Conservation (phyloP, 2,888 invertebrate genomes). For the Chaetogeoica ovagalla region DNA sequence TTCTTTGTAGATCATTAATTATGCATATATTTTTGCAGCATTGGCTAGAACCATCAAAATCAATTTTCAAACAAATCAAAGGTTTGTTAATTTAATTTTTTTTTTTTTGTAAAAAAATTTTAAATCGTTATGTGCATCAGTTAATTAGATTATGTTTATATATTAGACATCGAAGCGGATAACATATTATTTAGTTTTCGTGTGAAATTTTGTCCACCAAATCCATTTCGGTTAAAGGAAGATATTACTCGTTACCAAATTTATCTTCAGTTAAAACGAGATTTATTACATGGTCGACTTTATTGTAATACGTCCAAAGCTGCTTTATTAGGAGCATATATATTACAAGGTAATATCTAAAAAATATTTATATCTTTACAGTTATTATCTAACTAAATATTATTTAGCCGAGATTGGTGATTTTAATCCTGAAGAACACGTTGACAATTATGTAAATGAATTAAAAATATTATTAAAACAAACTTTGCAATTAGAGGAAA, state of each 20-base stretch:
- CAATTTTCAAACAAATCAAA: constrained; percentile 89
- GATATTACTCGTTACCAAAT: constrained; percentile 94
- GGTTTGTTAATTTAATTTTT: constrained; percentile 63
- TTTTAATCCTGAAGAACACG: constrained; percentile 84
- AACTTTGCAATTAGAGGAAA: constrained; percentile 86
- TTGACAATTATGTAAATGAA: constrained; percentile 86
- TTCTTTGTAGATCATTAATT: constrained; percentile 14
- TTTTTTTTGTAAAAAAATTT: neutral
- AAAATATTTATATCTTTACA: neutral
- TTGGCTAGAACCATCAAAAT: constrained; percentile 90
- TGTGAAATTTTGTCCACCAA: constrained; percentile 96
- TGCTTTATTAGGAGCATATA: constrained; percentile 85
- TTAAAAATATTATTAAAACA: constrained; percentile 90
- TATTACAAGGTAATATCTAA: constrained; percentile 82
- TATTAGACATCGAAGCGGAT: constrained; percentile 83
- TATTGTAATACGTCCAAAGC: constrained; percentile 89
- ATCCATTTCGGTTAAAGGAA: constrained; percentile 89
- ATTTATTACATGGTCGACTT: constrained; percentile 90
- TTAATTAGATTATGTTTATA: neutral
- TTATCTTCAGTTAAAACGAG: constrained; percentile 89
- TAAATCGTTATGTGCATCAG: neutral
- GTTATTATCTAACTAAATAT: neutral
- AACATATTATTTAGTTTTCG: constrained; percentile 86
- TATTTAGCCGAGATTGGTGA: constrained; percentile 89
- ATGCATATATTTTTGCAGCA: constrained; percentile 69